phyloP scores from a whole-genome alignment of 2,113 vertebrate species.

The Cervus canadensis region DNA sequence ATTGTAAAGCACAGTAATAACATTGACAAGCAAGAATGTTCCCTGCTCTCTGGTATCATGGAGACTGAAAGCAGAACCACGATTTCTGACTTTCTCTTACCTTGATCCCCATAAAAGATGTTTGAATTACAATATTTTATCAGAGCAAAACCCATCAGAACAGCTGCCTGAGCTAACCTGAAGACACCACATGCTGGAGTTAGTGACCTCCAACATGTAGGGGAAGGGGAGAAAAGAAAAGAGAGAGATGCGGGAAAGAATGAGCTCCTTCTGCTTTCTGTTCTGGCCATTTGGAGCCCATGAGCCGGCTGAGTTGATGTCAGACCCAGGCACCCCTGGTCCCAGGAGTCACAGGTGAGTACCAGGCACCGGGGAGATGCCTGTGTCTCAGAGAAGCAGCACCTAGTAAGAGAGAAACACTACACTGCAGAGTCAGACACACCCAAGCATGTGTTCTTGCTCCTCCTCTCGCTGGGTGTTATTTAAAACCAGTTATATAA shows the following conservation, averaged over 20 bases:
- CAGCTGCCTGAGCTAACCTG: background rate
- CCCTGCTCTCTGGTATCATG: background rate
- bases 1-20: background rate
- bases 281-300: background rate
- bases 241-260: background rate
- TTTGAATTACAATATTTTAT: slow-evolving; percentile 14
- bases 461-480: background rate
- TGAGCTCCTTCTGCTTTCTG: background rate
- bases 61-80: background rate
- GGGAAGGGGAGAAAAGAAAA: background rate
- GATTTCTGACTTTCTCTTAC: background rate
- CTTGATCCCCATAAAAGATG: background rate
- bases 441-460: background rate
- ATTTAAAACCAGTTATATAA: slow-evolving; percentile 33
- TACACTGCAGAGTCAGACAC: background rate
- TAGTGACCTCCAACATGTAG: background rate
- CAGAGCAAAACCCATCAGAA: background rate
- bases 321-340: background rate
- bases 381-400: background rate
- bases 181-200: background rate
- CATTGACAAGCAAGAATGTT: background rate
- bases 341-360: background rate
- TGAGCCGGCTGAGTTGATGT: background rate
- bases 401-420: background rate
- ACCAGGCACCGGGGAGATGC: background rate